These are phyloP conservation scores for Dicerorhinus sumatrensis DNA, from an alignment of 2,113 vertebrate genomes.

Conservation along the genomic window DNA sequence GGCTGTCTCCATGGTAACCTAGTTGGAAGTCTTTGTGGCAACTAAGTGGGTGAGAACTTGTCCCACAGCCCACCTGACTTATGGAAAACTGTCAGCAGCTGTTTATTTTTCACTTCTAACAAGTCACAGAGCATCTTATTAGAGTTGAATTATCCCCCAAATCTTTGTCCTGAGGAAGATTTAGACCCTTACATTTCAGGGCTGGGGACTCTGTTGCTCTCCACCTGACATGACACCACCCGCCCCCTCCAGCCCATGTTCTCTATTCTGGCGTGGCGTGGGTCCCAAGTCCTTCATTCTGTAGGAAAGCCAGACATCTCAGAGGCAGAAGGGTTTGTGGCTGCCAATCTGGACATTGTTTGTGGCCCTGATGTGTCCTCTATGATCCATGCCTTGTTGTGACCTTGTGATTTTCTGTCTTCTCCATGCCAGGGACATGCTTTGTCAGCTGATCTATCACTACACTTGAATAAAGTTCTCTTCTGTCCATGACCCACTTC, in stretches of 20 bases:
- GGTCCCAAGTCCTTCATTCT: neutral
- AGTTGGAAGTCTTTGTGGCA: constrained; percentile 39
- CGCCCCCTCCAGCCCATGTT: neutral
- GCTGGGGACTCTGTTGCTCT: neutral
- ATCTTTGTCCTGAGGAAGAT: neutral
- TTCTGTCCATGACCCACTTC: constrained; percentile 9
- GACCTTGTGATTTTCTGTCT: constrained; percentile 13
- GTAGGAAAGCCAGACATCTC: neutral
- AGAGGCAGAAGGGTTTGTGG: neutral
- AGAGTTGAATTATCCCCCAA: neutral
- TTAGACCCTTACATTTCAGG: neutral
- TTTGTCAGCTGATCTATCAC: neutral
- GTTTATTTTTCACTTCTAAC: constrained; percentile 29
- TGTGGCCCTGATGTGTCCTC: neutral
- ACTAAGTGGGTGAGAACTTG: neutral
- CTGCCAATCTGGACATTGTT: neutral
- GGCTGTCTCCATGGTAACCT: constrained; percentile 63
- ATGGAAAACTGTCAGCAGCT: neutral
- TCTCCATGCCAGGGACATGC: neutral
- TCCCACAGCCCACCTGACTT: neutral
- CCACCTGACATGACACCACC: neutral
- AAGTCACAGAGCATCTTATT: constrained; percentile 14
- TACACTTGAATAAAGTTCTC: constrained; percentile 23
- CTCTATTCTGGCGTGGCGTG: neutral
- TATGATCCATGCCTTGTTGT: neutral